Conservation (phyloP, 2,113 vertebrate species). For the Anguilla japonica region DNA sequence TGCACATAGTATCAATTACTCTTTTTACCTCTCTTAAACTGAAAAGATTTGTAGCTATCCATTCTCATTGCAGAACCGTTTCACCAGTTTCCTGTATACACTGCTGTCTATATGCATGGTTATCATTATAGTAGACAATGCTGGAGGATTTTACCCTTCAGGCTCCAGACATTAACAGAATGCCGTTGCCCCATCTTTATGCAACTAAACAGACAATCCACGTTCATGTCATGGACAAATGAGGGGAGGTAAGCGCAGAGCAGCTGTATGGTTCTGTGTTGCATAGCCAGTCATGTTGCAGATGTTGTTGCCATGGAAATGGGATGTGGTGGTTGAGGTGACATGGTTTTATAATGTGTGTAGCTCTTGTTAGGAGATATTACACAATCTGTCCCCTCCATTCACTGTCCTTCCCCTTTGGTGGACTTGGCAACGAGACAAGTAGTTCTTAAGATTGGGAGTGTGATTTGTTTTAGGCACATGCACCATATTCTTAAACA, state of each 20-base stretch:
- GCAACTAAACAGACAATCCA: neutral
- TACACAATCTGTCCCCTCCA: slow-evolving; percentile 32
- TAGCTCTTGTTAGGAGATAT: slow-evolving; percentile 40
- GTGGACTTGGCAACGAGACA: neutral
- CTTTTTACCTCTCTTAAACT: neutral
- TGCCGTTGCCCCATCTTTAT: neutral
- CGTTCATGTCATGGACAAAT: slow-evolving; percentile 31
- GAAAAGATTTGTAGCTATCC: neutral
- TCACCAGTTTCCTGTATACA: neutral
- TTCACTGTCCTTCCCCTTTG: neutral
- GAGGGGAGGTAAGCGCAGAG: slow-evolving; percentile 30
- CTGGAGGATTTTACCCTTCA: slow-evolving; percentile 2
- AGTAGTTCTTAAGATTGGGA: neutral
- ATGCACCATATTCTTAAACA: neutral
- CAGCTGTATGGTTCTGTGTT: slow-evolving; percentile 31
- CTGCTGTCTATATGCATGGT: neutral
- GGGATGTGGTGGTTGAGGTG: slow-evolving; percentile 44
- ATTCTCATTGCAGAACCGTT: neutral
- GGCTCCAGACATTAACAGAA: neutral
- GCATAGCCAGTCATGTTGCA: slow-evolving; percentile 5
- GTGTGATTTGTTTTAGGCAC: neutral
- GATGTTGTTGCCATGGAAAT: slow-evolving; percentile 43
- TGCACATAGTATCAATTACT: neutral
- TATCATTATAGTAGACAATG: neutral
- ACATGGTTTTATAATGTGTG: slow-evolving; percentile 21